Percentiles rank a stretch among this genome's conserved stretches.
Conservation (phyloP, 2,888 invertebrate species). For the Melinopterus prodromus region DNA sequence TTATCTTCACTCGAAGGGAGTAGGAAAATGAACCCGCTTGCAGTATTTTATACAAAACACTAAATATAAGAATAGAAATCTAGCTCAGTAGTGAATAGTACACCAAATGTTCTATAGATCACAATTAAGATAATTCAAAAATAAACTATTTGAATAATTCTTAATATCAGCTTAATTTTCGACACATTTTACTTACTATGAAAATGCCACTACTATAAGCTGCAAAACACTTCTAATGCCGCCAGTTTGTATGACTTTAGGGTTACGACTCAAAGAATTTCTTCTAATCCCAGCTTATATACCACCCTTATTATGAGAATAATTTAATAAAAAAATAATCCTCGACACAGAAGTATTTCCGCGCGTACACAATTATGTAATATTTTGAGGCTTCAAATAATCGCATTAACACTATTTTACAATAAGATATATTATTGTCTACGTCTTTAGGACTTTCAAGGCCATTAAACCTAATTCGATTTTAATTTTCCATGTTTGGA, state of each 20-base stretch:
- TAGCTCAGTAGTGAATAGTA: too few relatives aligned
- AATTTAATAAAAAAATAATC: slow-evolving; percentile 24
- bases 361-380: slow-evolving; percentile 8
- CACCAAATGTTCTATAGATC: too few relatives aligned
- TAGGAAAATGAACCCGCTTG: too few relatives aligned
- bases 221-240: neutral
- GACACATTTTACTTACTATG: neutral
- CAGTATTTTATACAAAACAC: too few relatives aligned
- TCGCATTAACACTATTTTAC: slow-evolving; percentile 9
- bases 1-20: too few relatives aligned
- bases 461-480: neutral
- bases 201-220: neutral
- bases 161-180: neutral
- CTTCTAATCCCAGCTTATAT: slow-evolving; percentile 8
- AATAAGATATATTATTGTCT: neutral
- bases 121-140: too few relatives aligned
- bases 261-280: slow-evolving; percentile 11
- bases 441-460: neutral
- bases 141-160: neutral
- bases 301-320: slow-evolving; percentile 7
- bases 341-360: neutral
- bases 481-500: too few relatives aligned
- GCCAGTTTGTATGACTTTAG: slow-evolving; percentile 13
- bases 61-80: too few relatives aligned
- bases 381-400: slow-evolving; percentile 21